Conservation (phyloP, 2,113 vertebrate species). For the Heterotis niloticus region DNA sequence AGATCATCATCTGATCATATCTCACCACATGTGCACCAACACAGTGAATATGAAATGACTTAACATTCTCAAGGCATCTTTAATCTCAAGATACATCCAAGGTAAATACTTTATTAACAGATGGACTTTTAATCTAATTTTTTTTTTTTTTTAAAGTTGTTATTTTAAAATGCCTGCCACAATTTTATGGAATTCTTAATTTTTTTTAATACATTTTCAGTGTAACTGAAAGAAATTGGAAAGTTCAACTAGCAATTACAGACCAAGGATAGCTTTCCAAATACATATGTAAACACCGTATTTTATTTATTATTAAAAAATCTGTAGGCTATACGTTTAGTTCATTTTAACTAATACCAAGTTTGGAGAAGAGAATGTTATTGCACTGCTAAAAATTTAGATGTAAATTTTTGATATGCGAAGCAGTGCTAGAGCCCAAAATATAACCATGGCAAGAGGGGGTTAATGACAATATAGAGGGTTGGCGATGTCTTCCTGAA, state of each 20-base stretch:
- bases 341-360: neutral
- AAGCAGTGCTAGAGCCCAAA: neutral
- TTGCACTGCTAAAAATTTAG: neutral
- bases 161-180: neutral
- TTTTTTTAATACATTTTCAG: neutral
- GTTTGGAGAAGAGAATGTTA: neutral
- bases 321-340: neutral
- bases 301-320: neutral
- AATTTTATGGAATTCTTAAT: neutral
- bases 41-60: conserved; percentile 14
- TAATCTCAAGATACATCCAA: neutral
- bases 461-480: conserved; percentile 62
- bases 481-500: conserved; percentile 61
- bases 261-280: too few species aligned
- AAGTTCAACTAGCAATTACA: neutral
- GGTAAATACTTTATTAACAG: neutral
- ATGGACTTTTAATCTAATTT: neutral
- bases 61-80: neutral
- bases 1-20: conserved; percentile 47
- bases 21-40: neutral
- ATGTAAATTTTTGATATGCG: neutral
- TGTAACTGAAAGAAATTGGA: neutral
- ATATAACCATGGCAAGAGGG: conserved; percentile 39
- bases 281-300: too few species aligned
- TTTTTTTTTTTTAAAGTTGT: neutral